Percentiles rank a stretch among this genome's conserved stretches.
phyloP scores from a whole-genome alignment of 2,888 invertebrate genomes.

The Oligia strigilis region DNA sequence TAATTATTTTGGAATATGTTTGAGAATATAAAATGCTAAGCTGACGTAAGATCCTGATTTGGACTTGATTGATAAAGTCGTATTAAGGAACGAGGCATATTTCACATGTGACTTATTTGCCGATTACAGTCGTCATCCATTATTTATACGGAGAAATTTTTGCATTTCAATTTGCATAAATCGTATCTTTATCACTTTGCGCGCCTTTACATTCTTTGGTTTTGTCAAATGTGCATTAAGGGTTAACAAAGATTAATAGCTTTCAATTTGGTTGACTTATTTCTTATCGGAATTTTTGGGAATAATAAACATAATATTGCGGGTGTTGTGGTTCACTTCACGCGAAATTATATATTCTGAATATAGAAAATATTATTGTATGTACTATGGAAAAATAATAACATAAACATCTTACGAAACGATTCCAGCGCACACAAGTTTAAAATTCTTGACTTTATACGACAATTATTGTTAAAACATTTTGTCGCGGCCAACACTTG shows the following conservation, averaged over 20 bases:
- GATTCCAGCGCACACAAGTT: background rate
- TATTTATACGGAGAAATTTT: constrained; percentile 55
- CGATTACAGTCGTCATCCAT: constrained; percentile 42
- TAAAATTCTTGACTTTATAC: constrained; percentile 15
- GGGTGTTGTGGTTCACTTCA: background rate
- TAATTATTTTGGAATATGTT: constrained; percentile 44
- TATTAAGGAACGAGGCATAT: constrained; percentile 34
- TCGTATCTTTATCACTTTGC: constrained; percentile 75
- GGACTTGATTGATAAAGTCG: constrained; percentile 50
- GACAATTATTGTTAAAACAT: constrained; percentile 24
- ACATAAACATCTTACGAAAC: background rate
- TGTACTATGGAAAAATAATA: constrained; percentile 18
- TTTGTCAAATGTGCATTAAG: constrained; percentile 69
- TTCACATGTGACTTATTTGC: constrained; percentile 49
- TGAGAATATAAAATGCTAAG: constrained; percentile 29
- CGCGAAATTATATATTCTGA: background rate
- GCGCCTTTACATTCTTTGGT: constrained; percentile 67
- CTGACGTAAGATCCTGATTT: constrained; percentile 51
- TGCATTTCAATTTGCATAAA: constrained; percentile 76
- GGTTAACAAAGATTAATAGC: constrained; percentile 60
- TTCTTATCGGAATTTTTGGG: constrained; percentile 6
- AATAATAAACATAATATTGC: background rate
- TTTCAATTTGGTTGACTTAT: constrained; percentile 47
- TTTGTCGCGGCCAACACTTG: constrained; percentile 27
- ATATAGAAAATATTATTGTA: background rate